These are phyloP conservation scores for Hydriomena furcata DNA, from an alignment of 2,888 invertebrate species.

Conservation along the genomic window DNA sequence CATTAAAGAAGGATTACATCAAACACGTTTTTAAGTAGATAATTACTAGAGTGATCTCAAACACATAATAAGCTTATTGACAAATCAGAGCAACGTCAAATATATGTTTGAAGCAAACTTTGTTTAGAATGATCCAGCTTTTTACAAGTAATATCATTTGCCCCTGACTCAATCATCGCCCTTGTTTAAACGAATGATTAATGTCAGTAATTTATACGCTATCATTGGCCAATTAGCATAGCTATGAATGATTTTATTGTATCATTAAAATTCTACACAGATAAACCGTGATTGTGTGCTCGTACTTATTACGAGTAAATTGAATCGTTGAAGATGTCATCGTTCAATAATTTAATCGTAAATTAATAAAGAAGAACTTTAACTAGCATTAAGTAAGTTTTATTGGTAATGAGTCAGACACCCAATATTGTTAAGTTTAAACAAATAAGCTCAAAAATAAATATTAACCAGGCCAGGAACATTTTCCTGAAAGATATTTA, in stretches of 20 bases:
- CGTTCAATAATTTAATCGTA: slow-evolving; percentile 1
- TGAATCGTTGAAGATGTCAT: slow-evolving; percentile 1
- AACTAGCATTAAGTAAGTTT: slow-evolving; percentile 2
- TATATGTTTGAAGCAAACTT: no score
- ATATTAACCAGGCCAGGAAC: no score
- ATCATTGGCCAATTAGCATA: slow-evolving; percentile 42
- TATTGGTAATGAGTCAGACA: slow-evolving; percentile 1
- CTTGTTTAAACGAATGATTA: slow-evolving; percentile 47
- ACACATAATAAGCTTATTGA: no score
- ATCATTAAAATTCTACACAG: slow-evolving; percentile 47
- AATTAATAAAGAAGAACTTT: background rate
- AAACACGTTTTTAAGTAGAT: no score
- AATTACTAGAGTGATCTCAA: no score
- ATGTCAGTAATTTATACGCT: slow-evolving; percentile 55
- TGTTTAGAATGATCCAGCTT: slow-evolving; percentile 15
- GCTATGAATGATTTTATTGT: slow-evolving; percentile 47
- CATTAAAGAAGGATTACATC: no score
- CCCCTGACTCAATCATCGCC: slow-evolving; percentile 47
- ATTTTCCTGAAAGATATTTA: no score
- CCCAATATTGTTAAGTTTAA: no score
- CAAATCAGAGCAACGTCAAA: no score
- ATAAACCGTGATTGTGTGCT: slow-evolving; percentile 35
- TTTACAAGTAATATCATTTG: slow-evolving; percentile 1
- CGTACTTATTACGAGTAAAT: background rate
- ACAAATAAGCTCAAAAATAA: no score